Conservation (phyloP, 2,113 vertebrate species). For the Bufo gargarizans region DNA sequence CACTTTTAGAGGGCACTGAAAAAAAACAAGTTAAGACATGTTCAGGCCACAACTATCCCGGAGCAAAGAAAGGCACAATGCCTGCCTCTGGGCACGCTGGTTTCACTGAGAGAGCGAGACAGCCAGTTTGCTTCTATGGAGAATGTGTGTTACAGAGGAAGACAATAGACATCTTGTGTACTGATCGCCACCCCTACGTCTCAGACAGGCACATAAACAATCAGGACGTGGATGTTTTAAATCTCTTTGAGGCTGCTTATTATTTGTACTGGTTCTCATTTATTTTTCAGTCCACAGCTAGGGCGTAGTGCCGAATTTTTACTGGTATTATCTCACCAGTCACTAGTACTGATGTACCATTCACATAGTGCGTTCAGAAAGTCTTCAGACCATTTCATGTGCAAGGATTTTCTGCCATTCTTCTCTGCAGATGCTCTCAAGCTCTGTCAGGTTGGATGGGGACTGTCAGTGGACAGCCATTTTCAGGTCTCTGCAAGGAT, state of each 20-base stretch:
- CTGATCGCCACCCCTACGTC: neutral
- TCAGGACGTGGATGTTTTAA: neutral
- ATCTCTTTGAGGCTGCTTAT: neutral
- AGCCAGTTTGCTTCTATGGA: conserved; percentile 5
- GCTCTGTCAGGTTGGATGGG: too few relatives aligned
- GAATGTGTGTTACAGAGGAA: conserved; percentile 7
- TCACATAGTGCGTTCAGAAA: neutral
- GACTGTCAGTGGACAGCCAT: too few relatives aligned
- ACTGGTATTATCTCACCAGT: neutral
- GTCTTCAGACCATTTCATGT: too few relatives aligned
- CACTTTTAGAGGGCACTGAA: conserved; percentile 12
- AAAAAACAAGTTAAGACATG: conserved; percentile 50
- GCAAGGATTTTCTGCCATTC: too few relatives aligned
- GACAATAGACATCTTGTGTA: conserved; percentile 39
- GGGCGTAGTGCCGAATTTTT: neutral
- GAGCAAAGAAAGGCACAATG: conserved; percentile 17
- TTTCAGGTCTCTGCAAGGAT: too few relatives aligned
- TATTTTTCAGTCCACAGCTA: neutral
- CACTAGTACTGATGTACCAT: neutral
- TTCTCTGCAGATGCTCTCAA: too few relatives aligned
- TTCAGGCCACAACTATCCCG: conserved; percentile 19
- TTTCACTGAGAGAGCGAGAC: neutral
- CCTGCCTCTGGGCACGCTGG: conserved; percentile 21
- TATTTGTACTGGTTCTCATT: neutral
- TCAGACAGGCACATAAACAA: conserved; percentile 19